phyloP scores from a whole-genome alignment of 2,113 vertebrate species.

The Tragelaphus imberbis region DNA sequence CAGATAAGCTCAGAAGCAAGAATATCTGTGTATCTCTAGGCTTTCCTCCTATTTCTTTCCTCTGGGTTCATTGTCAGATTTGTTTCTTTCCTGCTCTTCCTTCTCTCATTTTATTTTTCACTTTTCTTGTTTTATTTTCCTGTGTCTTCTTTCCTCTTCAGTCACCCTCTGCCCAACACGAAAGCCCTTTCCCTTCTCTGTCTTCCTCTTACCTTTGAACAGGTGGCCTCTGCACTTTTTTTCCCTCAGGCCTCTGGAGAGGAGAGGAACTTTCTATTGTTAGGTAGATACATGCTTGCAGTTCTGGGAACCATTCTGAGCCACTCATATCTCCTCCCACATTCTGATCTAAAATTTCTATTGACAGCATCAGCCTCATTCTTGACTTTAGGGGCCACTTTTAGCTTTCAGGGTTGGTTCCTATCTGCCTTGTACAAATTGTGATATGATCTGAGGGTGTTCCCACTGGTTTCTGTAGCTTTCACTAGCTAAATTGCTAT shows the following conservation, averaged over 20 bases:
- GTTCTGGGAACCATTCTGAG: background rate
- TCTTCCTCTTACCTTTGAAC: background rate
- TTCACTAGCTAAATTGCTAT: background rate
- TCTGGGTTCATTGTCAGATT: background rate
- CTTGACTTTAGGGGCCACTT: background rate
- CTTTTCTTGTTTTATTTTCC: background rate
- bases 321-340: background rate
- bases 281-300: background rate
- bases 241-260: background rate
- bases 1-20: background rate
- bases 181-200: background rate
- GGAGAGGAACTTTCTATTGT: background rate
- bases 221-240: background rate
- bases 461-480: background rate
- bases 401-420: background rate
- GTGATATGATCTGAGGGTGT: background rate
- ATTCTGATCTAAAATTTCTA: background rate
- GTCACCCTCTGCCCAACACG: background rate
- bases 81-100: background rate
- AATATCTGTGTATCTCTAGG: background rate
- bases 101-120: background rate
- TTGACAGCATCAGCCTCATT: background rate
- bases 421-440: background rate
- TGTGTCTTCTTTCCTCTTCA: background rate
- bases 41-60: background rate